phyloP scores from a whole-genome alignment of 2,888 invertebrate genomes.

The Adelognathus sp. region DNA sequence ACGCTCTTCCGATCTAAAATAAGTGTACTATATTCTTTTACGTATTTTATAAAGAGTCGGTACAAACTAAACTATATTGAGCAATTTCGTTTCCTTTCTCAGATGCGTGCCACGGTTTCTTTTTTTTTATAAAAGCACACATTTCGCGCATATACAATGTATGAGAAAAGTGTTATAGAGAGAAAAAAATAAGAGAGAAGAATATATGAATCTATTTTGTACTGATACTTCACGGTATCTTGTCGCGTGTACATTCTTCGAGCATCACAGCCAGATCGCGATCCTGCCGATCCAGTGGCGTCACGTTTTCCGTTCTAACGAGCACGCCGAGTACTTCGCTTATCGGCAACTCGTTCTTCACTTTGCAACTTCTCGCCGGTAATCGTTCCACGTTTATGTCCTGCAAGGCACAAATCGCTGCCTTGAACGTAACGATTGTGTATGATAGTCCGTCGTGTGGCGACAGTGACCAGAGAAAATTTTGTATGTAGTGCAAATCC shows the following conservation, averaged over 20 bases:
- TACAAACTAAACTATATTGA: conserved; percentile 25
- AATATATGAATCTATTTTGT: conserved; percentile 6
- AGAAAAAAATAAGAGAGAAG: conserved; percentile 41
- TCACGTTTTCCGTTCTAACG: conserved; percentile 50
- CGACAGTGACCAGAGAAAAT: conserved; percentile 75
- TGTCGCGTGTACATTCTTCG: conserved; percentile 60
- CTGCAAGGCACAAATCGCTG: conserved; percentile 63
- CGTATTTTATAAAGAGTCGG: conserved; percentile 30
- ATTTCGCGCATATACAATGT: conserved; percentile 7
- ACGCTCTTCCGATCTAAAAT: conserved; percentile 34
- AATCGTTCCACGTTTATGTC: conserved; percentile 60
- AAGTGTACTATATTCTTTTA: conserved; percentile 40
- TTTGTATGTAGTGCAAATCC: conserved; percentile 80
- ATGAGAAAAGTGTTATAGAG: conserved; percentile 31
- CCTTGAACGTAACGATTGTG: conserved; percentile 65
- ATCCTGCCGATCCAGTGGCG: conserved; percentile 64
- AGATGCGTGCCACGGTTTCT: background rate
- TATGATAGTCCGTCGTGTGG: conserved; percentile 66
- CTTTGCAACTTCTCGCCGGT: conserved; percentile 60
- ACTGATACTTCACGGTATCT: conserved; percentile 17
- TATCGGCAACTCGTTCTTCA: conserved; percentile 64
- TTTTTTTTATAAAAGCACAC: conserved; percentile 8
- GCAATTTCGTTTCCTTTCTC: conserved; percentile 13
- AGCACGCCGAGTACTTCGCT: conserved; percentile 63
- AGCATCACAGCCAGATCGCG: conserved; percentile 63